Percentiles rank a stretch among this genome's conserved stretches.
Evolutionary conservation across 2,797 vertebrate genomes (phyloP).

Genomic region (Coccyzus lansbergi): DNA sequence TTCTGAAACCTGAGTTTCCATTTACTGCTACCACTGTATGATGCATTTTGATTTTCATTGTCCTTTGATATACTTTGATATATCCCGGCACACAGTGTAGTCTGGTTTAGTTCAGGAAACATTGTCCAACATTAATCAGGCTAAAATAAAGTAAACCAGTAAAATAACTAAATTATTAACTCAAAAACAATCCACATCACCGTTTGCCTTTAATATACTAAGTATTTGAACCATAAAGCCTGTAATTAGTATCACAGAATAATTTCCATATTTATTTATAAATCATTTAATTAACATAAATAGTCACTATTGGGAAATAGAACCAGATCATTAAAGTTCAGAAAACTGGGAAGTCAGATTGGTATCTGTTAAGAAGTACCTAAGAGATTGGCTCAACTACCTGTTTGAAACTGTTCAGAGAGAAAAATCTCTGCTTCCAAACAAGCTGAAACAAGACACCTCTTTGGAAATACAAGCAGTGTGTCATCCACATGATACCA

Average conservation of each 20-base stretch:
- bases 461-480: neutral
- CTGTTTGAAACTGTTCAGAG: neutral
- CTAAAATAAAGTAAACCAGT: neutral
- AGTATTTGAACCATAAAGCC: neutral
- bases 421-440: neutral
- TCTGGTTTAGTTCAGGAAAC: constrained; percentile 1
- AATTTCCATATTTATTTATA: constrained; percentile 21
- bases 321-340: constrained; percentile 9
- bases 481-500: constrained; percentile 24
- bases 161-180: neutral
- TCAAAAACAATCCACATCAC: neutral
- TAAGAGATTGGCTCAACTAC: neutral
- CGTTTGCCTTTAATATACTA: constrained; percentile 21
- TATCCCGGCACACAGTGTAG: neutral
- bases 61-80: neutral
- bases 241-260: constrained; percentile 7
- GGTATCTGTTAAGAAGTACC: constrained; percentile 16
- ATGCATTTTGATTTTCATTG: neutral
- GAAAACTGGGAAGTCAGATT: neutral
- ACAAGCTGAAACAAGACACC: neutral
- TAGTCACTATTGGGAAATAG: constrained; percentile 8
- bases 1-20: neutral
- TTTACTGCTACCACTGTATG: neutral
- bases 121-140: neutral
- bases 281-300: constrained; percentile 42